Evolutionary conservation across 2,888 invertebrate species (phyloP).

Genomic region (Drosophila seclusa): DNA sequence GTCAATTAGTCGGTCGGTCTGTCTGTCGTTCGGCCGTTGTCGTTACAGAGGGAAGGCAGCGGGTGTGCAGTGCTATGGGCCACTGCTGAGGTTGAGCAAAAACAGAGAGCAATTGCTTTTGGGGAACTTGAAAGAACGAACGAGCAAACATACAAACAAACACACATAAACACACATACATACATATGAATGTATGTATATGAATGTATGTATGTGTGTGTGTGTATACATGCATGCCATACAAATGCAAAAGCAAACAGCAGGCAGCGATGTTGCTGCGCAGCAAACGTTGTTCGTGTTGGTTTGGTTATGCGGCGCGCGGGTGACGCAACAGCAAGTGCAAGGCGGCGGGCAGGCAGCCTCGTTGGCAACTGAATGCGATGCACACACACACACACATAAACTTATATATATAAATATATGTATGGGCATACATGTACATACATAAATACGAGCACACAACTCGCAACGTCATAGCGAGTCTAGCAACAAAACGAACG

Average conservation of each 20-base stretch:
- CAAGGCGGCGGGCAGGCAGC: slow-evolving; percentile 63
- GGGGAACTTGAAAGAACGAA: slow-evolving; percentile 55
- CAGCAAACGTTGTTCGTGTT: slow-evolving; percentile 49
- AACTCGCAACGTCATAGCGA: slow-evolving; percentile 78
- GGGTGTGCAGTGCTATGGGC: slow-evolving; percentile 22
- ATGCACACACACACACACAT: slow-evolving; percentile 33
- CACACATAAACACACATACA: slow-evolving; percentile 8
- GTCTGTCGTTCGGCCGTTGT: slow-evolving; percentile 32
- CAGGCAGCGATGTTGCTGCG: slow-evolving; percentile 54
- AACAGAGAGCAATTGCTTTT: slow-evolving; percentile 58
- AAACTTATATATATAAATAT: slow-evolving; percentile 19
- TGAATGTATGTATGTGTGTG: slow-evolving; percentile 5
- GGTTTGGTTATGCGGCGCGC: slow-evolving; percentile 55
- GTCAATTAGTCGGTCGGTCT: slow-evolving; percentile 16
- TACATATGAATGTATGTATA: neutral
- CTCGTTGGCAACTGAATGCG: slow-evolving; percentile 73
- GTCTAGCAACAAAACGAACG: slow-evolving; percentile 51
- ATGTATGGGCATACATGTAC: slow-evolving; percentile 3
- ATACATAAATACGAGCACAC: slow-evolving; percentile 56
- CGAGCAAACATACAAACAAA: slow-evolving; percentile 21
- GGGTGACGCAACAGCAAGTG: slow-evolving; percentile 80
- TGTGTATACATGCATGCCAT: slow-evolving; percentile 25
- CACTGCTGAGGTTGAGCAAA: slow-evolving; percentile 68
- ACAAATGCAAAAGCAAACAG: slow-evolving; percentile 60
- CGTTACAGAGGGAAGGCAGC: slow-evolving; percentile 25